phyloP scores from a whole-genome alignment of 2,888 invertebrate species.

The Hirtodrosophila alboralis region DNA sequence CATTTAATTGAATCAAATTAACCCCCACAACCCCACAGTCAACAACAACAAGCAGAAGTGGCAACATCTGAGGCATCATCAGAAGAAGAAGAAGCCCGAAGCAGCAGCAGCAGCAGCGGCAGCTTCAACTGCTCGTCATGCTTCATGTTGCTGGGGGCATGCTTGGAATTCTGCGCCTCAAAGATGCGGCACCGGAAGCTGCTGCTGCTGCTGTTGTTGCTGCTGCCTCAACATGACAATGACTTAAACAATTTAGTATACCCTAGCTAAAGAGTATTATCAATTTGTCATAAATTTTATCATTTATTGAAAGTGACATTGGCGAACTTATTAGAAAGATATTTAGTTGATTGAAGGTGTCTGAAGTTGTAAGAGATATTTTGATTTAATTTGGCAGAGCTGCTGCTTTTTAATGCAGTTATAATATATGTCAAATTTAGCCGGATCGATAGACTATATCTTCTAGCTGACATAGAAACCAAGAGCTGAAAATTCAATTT shows the following conservation, averaged over 20 bases:
- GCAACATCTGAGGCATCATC: background rate
- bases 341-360: too few relatives aligned
- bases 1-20: conserved; percentile 77
- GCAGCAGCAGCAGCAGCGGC: conserved; percentile 16
- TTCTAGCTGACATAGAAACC: too few relatives aligned
- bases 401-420: too few relatives aligned
- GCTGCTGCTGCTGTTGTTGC: too few relatives aligned
- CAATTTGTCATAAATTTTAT: too few relatives aligned
- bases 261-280: conserved; percentile 1
- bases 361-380: too few relatives aligned
- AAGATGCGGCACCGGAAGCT: conserved; percentile 53
- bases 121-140: conserved; percentile 46
- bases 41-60: conserved; percentile 4
- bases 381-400: too few relatives aligned
- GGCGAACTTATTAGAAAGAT: too few relatives aligned
- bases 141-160: conserved; percentile 59
- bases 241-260: conserved; percentile 47
- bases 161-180: conserved; percentile 55
- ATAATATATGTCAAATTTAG: too few relatives aligned
- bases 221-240: conserved; percentile 55
- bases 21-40: conserved; percentile 56
- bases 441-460: too few relatives aligned
- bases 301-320: too few relatives aligned
- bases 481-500: too few relatives aligned
- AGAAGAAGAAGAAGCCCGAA: conserved; percentile 10